Base-by-base conservation (phyloP, 2,113 vertebrate genomes). In the Tapirus terrestris region DNA sequence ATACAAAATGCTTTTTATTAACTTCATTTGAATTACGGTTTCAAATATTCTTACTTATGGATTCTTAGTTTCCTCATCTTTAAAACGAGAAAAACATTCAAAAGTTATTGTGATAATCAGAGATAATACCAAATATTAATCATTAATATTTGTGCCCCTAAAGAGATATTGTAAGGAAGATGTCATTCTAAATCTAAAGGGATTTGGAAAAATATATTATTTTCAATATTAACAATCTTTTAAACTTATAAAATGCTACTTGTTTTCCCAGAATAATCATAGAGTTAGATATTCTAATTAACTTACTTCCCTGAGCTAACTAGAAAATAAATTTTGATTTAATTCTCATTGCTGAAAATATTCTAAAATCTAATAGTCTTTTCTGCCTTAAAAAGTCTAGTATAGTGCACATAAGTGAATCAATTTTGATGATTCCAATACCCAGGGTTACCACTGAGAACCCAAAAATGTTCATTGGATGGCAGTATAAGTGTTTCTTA, bases 301-400 rank as follows among this genome's bases (percentile, higher is more conserved):
- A 88, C 25, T 94, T 87, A 68, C 29, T 93, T 93, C 68, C 58
- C 17, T 90, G 63, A n/a, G 10, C 58, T 93, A 91, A 23, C 27
- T 4, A 75, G 68, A 94, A 96, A 89, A 88, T 76, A 79, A 68
- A 93, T 93, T 94, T 96, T 91, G 13, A 91, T 88, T 81, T 90
- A 93, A 97, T 91, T 89, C 27, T 93, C 43, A 91, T 45, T 63
- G 27, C 65, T 81, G 53, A 93, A 93, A 95, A 81, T 91, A 80
- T 87, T 95, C 23, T 83, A 58, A 75, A 91, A 89, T 65, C 5
- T 58, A 79, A 51, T 53, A 33, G 33, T 79, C 9, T 65, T 76
- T 88, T 82, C 72, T 95, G 48, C 23, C 20, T 95, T 81, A 72
- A 95, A 84, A 85, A n/a, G 53, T 67, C 14, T 48, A n/a, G 4